Conservation (phyloP, 2,888 invertebrate species). For the Bugulina stolonifera region DNA sequence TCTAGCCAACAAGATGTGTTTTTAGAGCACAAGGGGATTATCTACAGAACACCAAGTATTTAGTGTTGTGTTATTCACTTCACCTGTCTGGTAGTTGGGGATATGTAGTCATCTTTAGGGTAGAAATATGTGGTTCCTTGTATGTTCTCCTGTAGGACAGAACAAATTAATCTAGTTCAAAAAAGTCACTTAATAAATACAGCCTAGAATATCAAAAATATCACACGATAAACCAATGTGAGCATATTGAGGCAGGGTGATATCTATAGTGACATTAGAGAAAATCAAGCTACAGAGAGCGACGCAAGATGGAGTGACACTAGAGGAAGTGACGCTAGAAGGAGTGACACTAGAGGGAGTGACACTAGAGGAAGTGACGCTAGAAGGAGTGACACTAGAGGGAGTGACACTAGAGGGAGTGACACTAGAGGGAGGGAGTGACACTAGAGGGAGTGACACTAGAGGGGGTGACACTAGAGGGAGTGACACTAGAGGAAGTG, state of each 20-base stretch:
- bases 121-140: conserved; percentile 94
- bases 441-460: not conserved
- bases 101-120: conserved; percentile 48
- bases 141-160: conserved; percentile 48
- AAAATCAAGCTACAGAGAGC: too few relatives aligned
- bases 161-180: too few relatives aligned
- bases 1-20: too few relatives aligned
- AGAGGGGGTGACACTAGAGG: not conserved
- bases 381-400: not conserved
- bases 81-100: conserved; percentile 51
- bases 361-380: not conserved
- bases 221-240: too few relatives aligned
- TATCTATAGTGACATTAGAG: too few relatives aligned
- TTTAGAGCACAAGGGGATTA: too few relatives aligned
- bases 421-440: not conserved
- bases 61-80: too few relatives aligned
- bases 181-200: not conserved
- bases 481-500: not conserved
- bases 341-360: not conserved
- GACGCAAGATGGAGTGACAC: not conserved
- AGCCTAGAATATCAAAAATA: too few relatives aligned
- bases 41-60: too few relatives aligned
- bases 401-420: not conserved
- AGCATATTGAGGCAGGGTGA: too few relatives aligned
- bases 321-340: not conserved